Percentiles rank a stretch among this genome's conserved stretches.
phyloP scores from a whole-genome alignment of 2,888 invertebrate genomes.

The Scaptomyza reducta region DNA sequence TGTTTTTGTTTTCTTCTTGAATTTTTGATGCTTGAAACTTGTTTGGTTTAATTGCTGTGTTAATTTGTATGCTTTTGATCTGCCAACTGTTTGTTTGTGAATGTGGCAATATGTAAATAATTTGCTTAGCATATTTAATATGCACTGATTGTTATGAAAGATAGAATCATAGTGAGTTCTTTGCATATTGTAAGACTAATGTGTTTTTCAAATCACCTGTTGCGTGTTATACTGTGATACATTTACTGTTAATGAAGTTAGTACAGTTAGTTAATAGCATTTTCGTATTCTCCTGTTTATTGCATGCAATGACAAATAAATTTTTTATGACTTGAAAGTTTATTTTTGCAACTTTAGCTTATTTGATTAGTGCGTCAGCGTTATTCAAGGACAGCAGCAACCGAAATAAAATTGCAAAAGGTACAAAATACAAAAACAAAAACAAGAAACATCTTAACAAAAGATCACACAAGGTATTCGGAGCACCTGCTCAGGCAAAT shows the following conservation, averaged over 20 bases:
- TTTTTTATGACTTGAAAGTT: slow-evolving; percentile 10
- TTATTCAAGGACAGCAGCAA: slow-evolving; percentile 35
- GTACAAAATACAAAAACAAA: not conserved
- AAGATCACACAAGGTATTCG: slow-evolving; percentile 7
- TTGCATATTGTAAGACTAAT: no score
- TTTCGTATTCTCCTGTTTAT: not conserved
- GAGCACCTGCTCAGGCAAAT: slow-evolving; percentile 34
- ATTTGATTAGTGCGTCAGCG: slow-evolving; percentile 41
- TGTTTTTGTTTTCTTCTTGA: not conserved
- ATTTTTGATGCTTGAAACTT: slow-evolving; percentile 22
- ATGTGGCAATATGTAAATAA: slow-evolving; percentile 4
- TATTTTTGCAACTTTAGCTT: slow-evolving; percentile 14
- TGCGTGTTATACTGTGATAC: no score
- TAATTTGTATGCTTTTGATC: slow-evolving; percentile 57
- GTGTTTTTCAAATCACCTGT: no score
- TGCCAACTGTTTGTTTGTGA: slow-evolving; percentile 1
- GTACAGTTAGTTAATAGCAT: not conserved
- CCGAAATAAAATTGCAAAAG: slow-evolving; percentile 10
- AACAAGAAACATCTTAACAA: slow-evolving; percentile 17
- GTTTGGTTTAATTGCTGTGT: slow-evolving; percentile 53
- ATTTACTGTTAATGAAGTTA: no score
- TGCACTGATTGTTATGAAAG: slow-evolving; percentile 38
- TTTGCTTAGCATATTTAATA: slow-evolving; percentile 35
- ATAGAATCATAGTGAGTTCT: no score
- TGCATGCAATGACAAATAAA: not conserved